Conservation (phyloP, 2,888 invertebrate genomes). For the Thymelicus acteon region DNA sequence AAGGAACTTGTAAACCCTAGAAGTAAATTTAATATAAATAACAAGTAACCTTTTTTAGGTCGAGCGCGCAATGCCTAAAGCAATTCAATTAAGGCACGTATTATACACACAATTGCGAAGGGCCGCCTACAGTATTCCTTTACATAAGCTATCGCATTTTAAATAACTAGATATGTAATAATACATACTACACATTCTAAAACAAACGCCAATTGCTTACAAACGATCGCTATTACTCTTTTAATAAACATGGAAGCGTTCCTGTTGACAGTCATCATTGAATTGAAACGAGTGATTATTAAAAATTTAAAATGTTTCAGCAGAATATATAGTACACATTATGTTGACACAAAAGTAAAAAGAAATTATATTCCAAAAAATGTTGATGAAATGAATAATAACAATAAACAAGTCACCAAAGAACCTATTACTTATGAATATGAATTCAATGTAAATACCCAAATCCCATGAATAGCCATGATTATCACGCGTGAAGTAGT, state of each 20-base stretch:
- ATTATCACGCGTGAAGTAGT: constrained; percentile 48
- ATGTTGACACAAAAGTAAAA: not conserved
- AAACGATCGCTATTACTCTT: constrained; percentile 10
- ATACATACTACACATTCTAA: constrained; percentile 1
- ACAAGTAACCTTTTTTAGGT: constrained; percentile 42
- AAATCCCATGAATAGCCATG: not conserved
- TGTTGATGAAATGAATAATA: not conserved
- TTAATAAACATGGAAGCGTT: constrained; percentile 19
- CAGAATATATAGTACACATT: not conserved
- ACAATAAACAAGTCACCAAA: not conserved
- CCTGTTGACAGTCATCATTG: not conserved
- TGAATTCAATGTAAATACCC: constrained; percentile 14
- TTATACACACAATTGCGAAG: constrained; percentile 57
- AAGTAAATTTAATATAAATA: constrained; percentile 44
- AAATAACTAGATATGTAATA: constrained; percentile 7
- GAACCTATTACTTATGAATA: not conserved
- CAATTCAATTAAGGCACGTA: constrained; percentile 61
- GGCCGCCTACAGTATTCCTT: constrained; percentile 47
- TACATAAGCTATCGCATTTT: constrained; percentile 37
- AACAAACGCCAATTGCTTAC: constrained; percentile 6
- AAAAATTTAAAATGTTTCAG: not conserved
- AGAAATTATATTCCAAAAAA: not conserved
- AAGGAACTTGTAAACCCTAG: constrained; percentile 22
- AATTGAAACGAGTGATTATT: constrained; percentile 4
- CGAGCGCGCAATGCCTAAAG: constrained; percentile 47